Base-by-base conservation (phyloP, 2,888 invertebrate genomes). In the Agonum fuliginosum region DNA sequence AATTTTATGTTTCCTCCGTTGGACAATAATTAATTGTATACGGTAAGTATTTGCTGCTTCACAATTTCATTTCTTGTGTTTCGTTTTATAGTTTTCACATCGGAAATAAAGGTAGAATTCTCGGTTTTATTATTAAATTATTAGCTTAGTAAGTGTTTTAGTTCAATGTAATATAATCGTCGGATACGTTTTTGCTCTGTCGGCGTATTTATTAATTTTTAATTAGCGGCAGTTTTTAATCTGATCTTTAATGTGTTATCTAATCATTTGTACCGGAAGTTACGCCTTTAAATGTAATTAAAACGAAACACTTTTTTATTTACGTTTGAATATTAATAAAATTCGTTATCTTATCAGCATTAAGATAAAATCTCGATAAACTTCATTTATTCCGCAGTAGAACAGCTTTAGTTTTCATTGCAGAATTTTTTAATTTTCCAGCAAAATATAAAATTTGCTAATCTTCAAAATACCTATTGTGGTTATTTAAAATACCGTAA, bases 241-340 rank as follows among this genome's bases (percentile, higher is more conserved):
- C 54, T 22, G 54, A 54, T 54, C 24, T 30, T 27, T 62, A 46
- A 46, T 46, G 27, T 14, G 58, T 62, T 62, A 62, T 62, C 58
- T 69, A 69, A 69, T 43, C 69, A 24, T 1, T 27, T 27, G n/a
- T 19, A 46, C 43, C 69, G 69, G 69, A 69, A 69, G 69, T 69
- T 46, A 27, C 46, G 69, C 69, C 69, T 69, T 69, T 69, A 43
- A 24, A n/a, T 20, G 69, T 69, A 69, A 46, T 46, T 69, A 43
- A 69, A 27, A 2, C 30, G 30, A 30, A 8, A 46, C 27, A 62
- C 12, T 10, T 24, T 58, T 58, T 58, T 69, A 41, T 46, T 46
- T 69, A 17, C 24, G 12, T 46, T 69, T 69, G 69, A 69, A 69
- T 69, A 46, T 69, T 69, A 69, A 43, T 46, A 46, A 43, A 22